phyloP scores from a whole-genome alignment of 2,888 invertebrate species.

The Cremastinae sp. region DNA sequence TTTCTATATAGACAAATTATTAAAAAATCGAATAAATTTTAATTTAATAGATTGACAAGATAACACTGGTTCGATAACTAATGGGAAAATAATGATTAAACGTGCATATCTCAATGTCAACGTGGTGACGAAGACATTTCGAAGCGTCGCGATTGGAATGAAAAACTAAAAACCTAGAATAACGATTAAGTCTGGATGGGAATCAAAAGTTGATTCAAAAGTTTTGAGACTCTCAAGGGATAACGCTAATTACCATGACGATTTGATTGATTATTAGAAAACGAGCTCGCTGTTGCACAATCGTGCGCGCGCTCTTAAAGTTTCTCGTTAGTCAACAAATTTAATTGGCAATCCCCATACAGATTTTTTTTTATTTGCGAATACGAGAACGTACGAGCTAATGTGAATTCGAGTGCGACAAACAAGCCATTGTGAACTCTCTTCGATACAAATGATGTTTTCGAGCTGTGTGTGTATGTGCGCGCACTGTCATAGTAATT shows the following conservation, averaged over 20 bases:
- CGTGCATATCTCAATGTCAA: background rate
- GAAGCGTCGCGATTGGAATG: background rate
- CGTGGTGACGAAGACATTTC: slow-evolving; percentile 22
- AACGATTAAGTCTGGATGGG: background rate
- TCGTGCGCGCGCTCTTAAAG: slow-evolving; percentile 19
- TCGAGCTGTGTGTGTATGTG: background rate
- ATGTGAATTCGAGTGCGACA: background rate
- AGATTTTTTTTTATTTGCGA: background rate
- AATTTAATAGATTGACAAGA: too few species aligned
- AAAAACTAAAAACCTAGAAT: background rate
- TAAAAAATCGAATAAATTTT: too few species aligned
- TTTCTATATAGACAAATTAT: too few species aligned
- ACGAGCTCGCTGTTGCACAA: slow-evolving; percentile 11
- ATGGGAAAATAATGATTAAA: background rate
- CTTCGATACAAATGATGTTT: background rate
- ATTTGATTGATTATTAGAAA: slow-evolving; percentile 48
- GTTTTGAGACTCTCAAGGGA: slow-evolving; percentile 12
- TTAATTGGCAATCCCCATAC: slow-evolving; percentile 50
- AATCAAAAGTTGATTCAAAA: slow-evolving; percentile 28
- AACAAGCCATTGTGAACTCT: background rate
- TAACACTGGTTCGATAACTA: too few species aligned
- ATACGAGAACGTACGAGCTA: slow-evolving; percentile 4
- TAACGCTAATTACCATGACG: slow-evolving; percentile 28
- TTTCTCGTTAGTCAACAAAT: slow-evolving; percentile 53
- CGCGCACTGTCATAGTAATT: slow-evolving; percentile 6